Evolutionary conservation across 1,140 invertebrate genomes (phyloP).

Genomic region (Zaprionus tsacasi): DNA sequence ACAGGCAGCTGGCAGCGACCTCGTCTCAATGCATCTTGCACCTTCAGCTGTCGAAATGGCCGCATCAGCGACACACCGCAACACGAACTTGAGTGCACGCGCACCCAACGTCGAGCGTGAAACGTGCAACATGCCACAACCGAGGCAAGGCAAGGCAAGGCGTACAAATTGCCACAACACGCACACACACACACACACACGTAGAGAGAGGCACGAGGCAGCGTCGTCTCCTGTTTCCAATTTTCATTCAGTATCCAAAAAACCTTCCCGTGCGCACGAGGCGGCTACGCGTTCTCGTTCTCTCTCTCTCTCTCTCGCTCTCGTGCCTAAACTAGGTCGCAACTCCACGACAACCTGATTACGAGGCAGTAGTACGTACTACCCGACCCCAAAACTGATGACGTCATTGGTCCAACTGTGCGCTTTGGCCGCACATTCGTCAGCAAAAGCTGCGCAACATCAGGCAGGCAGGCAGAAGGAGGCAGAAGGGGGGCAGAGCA

Average conservation of each 20-base stretch:
- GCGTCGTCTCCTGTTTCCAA: conserved; percentile 68
- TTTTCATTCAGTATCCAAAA: conserved; percentile 75
- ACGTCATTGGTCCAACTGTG: conserved; percentile 74
- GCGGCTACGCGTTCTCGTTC: conserved; percentile 25
- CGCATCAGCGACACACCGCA: conserved; percentile 36
- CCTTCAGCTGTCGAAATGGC: conserved; percentile 57
- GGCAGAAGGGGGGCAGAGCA: no score
- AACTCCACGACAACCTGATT: conserved; percentile 79
- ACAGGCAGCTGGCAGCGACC: conserved; percentile 27
- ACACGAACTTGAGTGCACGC: conserved; percentile 50
- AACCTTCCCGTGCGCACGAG: conserved; percentile 54
- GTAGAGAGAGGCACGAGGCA: conserved; percentile 7
- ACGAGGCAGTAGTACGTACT: conserved; percentile 47
- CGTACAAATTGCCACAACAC: conserved; percentile 54
- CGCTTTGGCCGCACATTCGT: conserved; percentile 62
- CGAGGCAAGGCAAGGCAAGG: background rate
- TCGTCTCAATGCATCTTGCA: conserved; percentile 47
- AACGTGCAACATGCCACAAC: conserved; percentile 45
- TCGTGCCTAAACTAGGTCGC: conserved; percentile 50
- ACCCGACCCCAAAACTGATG: conserved; percentile 40
- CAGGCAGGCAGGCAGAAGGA: background rate
- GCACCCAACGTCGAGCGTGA: conserved; percentile 33
- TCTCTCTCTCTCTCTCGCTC: background rate
- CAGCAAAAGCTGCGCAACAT: conserved; percentile 61
- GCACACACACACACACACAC: conserved; percentile 20